Evolutionary conservation across 2,797 vertebrate genomes (phyloP), one percentile per base, ranked within the genome.

Genomic region (Macrochelys suwanniensis): DNA sequence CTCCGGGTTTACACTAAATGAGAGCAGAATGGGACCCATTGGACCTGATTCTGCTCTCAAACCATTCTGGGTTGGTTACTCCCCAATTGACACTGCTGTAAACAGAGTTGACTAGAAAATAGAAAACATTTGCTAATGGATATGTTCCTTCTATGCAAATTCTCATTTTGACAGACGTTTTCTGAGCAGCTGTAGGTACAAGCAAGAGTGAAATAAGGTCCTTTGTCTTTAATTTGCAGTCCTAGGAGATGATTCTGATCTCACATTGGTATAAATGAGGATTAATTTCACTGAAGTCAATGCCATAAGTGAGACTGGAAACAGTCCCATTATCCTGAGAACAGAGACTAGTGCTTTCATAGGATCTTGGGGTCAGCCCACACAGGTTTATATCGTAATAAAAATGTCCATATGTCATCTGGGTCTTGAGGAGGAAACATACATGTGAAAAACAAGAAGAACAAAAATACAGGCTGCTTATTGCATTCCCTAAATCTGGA

Each of bases 381-480:
- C 87, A 82, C 21, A 95, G 68, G 88, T 33, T 95, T 92, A 61
- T 7, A 82, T 53, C 82, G 71, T 91, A 92, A 87, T 49, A 94
- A 93, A 93, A 92, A 87, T 85, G 42, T 90, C 95, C 50, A 90
- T 92, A 61, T 94, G 85, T 91, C 74, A 86, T 93, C 68, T 86
- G 61, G 94, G 90, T 92, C 71, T 92, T 89, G 45, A 78, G n/a
- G 80, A 92, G 68, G 88, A 87, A 97, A 93, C 49, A 79, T 0
- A 84, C 65, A 77, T 81, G 87, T 95, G 84, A 94, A 87, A 96
- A 97, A 94, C n/a, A 49, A 76, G 93, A 94, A 81, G 8, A 93
- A 33, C 47, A 28, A 12, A 45, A 68, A 33, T 68, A n/a, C 68
- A 94, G 82, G 25, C 78, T 92, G 31, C 51, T 88, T 94, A 80